A percentile compares a stretch with the other conserved stretches of the same genome.
Evolutionary conservation across 2,113 vertebrate genomes (phyloP).

Genomic region (Colinus virginianus): DNA sequence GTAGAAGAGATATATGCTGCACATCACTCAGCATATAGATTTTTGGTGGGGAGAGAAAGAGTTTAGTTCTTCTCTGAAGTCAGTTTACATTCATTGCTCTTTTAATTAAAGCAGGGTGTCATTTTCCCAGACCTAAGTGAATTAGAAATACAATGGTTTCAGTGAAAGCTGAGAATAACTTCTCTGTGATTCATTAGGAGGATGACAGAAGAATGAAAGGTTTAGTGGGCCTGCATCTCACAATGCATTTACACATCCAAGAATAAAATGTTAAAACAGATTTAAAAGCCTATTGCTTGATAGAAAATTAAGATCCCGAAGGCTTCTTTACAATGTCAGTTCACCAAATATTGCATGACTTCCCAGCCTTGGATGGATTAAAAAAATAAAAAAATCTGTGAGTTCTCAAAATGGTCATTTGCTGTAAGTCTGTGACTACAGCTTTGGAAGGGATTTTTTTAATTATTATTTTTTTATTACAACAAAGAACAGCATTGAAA

Average conservation of each 20-base stretch:
- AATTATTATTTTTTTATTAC: not conserved
- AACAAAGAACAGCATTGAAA: slow-evolving; percentile 24
- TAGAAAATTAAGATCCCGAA: not conserved
- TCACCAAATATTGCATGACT: not conserved
- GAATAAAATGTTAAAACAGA: slow-evolving; percentile 25
- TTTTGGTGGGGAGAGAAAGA: slow-evolving; percentile 8
- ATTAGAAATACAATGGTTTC: slow-evolving; percentile 62
- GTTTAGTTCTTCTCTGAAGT: slow-evolving; percentile 44
- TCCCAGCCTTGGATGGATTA: not conserved
- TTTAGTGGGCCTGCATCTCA: slow-evolving; percentile 50
- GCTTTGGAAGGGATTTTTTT: not conserved
- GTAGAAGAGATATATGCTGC: not conserved
- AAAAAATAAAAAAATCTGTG: not conserved
- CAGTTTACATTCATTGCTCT: slow-evolving; percentile 16
- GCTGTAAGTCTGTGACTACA: not conserved
- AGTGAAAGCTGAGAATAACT: slow-evolving; percentile 64
- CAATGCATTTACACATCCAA: slow-evolving; percentile 24
- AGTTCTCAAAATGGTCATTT: not conserved
- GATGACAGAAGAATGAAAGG: slow-evolving; percentile 52
- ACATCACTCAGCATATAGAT: slow-evolving; percentile 28
- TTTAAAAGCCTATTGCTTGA: not conserved
- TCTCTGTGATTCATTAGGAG: slow-evolving; percentile 48
- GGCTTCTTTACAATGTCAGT: not conserved
- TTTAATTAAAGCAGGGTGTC: slow-evolving; percentile 59
- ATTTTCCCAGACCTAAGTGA: slow-evolving; percentile 60